Evolutionary conservation across 2,797 vertebrate genomes (phyloP).

Genomic region (Onychomys torridus): DNA sequence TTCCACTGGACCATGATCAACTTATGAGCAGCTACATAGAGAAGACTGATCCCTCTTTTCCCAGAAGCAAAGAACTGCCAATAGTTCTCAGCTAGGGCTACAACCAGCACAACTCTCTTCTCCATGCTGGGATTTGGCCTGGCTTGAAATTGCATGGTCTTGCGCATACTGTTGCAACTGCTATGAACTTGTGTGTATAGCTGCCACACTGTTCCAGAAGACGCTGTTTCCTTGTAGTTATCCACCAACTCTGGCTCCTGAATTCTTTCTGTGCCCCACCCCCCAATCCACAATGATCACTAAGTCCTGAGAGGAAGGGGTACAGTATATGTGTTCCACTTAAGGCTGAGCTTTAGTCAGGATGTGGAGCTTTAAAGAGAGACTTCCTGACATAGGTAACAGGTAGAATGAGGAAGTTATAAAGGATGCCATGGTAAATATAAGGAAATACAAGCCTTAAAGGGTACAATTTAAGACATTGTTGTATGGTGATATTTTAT

Average conservation of each 20-base stretch:
- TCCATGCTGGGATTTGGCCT: background rate
- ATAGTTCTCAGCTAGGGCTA: background rate
- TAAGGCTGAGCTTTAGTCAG: background rate
- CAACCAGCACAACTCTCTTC: too few relatives aligned
- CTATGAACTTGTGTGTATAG: background rate
- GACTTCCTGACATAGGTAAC: background rate
- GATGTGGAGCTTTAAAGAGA: background rate
- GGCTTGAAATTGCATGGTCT: background rate
- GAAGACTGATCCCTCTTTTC: background rate
- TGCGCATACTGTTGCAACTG: background rate
- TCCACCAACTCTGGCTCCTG: too few relatives aligned
- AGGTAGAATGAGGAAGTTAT: background rate
- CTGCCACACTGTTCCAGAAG: background rate
- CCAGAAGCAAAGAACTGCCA: background rate
- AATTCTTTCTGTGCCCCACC: background rate
- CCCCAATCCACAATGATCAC: too few relatives aligned
- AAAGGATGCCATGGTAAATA: background rate
- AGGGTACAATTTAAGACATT: background rate
- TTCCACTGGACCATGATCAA: background rate
- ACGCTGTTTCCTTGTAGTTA: background rate
- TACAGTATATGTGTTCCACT: background rate
- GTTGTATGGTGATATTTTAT: background rate
- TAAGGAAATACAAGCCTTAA: background rate
- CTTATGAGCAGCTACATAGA: background rate
- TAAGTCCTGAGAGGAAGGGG: background rate